Evolutionary conservation across 1,140 invertebrate species (phyloP).

Genomic region (Drosophila arawakana): DNA sequence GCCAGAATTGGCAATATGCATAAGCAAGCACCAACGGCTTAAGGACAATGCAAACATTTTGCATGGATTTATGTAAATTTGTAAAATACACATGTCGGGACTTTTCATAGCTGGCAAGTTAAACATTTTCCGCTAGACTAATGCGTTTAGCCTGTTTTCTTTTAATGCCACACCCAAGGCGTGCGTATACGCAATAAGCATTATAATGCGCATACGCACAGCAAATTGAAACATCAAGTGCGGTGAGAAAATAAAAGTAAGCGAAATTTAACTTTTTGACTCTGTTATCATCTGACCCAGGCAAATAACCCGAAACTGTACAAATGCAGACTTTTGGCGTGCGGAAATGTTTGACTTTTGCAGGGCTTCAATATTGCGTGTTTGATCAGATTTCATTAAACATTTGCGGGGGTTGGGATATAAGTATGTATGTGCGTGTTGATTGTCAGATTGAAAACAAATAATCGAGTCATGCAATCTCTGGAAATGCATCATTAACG

Average conservation of each 20-base stretch:
- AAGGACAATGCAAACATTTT: conserved; percentile 63
- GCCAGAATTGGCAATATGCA: conserved; percentile 32
- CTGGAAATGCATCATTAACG: conserved; percentile 74
- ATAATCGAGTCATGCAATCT: conserved; percentile 66
- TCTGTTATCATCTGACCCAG: neutral
- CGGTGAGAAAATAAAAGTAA: neutral
- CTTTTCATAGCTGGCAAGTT: conserved; percentile 35
- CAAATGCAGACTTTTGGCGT: conserved; percentile 43
- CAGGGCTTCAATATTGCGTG: conserved; percentile 74
- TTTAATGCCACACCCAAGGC: conserved; percentile 4
- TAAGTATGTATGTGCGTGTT: conserved; percentile 42
- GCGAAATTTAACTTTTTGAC: neutral
- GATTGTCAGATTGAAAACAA: conserved; percentile 28
- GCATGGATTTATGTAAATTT: conserved; percentile 74
- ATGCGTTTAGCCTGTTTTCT: conserved; percentile 26
- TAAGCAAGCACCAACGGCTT: conserved; percentile 14
- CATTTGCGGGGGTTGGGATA: conserved; percentile 1
- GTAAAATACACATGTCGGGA: conserved; percentile 46
- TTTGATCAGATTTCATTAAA: conserved; percentile 39
- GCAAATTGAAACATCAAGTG: conserved; percentile 61
- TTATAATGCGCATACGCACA: conserved; percentile 46
- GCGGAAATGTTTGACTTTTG: conserved; percentile 43
- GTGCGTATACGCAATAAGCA: conserved; percentile 53
- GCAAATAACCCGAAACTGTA: conserved; percentile 23
- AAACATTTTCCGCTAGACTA: conserved; percentile 49